Conservation (phyloP, 2,888 invertebrate species). For the Rhagophthalmus giganteus region DNA sequence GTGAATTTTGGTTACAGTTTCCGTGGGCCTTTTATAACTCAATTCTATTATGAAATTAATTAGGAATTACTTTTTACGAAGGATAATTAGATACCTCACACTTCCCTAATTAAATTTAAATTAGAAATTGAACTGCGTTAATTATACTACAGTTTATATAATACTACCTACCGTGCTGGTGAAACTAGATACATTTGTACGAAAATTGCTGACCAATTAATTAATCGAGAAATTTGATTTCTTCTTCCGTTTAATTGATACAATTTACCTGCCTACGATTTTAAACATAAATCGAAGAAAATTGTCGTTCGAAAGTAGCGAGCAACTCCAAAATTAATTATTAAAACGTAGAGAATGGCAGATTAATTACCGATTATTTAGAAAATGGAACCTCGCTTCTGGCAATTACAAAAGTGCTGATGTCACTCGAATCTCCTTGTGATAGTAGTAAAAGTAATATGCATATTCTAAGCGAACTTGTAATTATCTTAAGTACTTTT, state of each 20-base stretch:
- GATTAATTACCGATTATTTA: slow-evolving; percentile 9
- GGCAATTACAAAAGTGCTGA: slow-evolving; percentile 6
- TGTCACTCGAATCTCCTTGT: slow-evolving; percentile 2
- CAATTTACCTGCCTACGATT: too few species aligned
- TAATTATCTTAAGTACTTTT: slow-evolving; percentile 16
- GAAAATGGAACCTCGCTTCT: slow-evolving; percentile 1
- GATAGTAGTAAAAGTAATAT: slow-evolving; percentile 12
- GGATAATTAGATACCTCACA: slow-evolving; percentile 15
- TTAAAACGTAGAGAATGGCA: not conserved
- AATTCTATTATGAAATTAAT: slow-evolving; percentile 17
- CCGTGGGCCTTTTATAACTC: slow-evolving; percentile 7
- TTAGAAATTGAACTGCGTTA: slow-evolving; percentile 15
- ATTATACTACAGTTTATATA: slow-evolving; percentile 15
- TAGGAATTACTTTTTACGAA: slow-evolving; percentile 14
- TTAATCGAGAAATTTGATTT: too few species aligned
- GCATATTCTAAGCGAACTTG: slow-evolving; percentile 14
- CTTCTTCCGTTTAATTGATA: too few species aligned
- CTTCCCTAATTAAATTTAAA: slow-evolving; percentile 17
- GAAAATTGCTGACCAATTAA: slow-evolving; percentile 9
- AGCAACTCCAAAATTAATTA: too few species aligned
- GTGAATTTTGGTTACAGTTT: slow-evolving; percentile 6
- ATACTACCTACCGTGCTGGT: slow-evolving; percentile 3
- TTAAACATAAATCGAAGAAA: too few species aligned
- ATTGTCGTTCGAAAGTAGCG: too few species aligned
- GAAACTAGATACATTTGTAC: slow-evolving; percentile 11